These are phyloP conservation scores for Scotopteryx bipunctaria DNA, from an alignment of 2,888 invertebrate species.

Conservation along the genomic window DNA sequence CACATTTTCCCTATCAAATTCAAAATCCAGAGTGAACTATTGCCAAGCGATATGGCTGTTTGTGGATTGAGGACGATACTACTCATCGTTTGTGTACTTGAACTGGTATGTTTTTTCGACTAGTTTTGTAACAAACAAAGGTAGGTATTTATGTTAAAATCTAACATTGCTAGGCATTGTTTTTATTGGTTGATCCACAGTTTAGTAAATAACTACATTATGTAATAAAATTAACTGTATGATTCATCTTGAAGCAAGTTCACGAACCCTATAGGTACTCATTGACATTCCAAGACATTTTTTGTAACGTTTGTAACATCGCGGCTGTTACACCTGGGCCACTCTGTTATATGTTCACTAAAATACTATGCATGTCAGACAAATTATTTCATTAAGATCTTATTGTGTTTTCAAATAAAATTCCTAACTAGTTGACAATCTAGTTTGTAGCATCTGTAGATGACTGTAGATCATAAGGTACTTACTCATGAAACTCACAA, in stretches of 20 bases:
- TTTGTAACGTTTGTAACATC: not conserved
- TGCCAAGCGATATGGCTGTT: slow-evolving; percentile 67
- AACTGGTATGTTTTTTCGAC: slow-evolving; percentile 61
- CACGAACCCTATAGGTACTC: not conserved
- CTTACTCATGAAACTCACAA: too few relatives aligned
- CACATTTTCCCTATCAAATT: slow-evolving; percentile 3
- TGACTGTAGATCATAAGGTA: too few relatives aligned
- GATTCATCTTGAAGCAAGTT: slow-evolving; percentile 4
- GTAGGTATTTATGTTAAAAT: not conserved
- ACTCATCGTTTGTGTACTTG: slow-evolving; percentile 74
- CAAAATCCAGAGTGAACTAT: slow-evolving; percentile 20
- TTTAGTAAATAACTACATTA: not conserved
- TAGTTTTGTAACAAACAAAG: slow-evolving; percentile 13
- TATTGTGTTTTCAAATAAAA: too few relatives aligned
- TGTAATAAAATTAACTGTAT: not conserved
- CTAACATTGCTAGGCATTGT: slow-evolving; percentile 3
- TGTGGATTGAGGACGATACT: slow-evolving; percentile 74
- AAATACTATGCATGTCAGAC: too few relatives aligned
- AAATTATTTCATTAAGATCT: too few relatives aligned
- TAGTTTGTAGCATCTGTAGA: too few relatives aligned
- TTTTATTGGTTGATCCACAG: not conserved
- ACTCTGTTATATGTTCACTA: too few relatives aligned
- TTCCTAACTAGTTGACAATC: too few relatives aligned
- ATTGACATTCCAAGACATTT: slow-evolving; percentile 5
- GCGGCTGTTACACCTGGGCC: too few relatives aligned